Percentiles rank a stretch among this genome's conserved stretches.
Conservation (phyloP, 2,888 invertebrate genomes). For the Sarcophaga carnaria region DNA sequence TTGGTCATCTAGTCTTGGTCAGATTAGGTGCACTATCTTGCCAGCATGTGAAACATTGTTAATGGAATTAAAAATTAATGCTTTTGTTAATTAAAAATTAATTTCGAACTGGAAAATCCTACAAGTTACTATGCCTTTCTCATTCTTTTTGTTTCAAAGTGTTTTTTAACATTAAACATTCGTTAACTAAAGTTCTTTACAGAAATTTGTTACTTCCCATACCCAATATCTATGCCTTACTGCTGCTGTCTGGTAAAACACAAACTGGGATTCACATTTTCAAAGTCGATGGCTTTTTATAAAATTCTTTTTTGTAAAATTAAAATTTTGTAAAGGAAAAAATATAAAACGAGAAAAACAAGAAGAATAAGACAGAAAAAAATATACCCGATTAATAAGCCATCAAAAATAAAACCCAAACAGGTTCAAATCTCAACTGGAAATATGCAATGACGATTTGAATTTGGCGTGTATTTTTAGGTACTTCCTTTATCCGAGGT, state of each 20-base stretch:
- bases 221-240: too few species aligned
- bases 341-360: background rate
- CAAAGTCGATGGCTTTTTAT: background rate
- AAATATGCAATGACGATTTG: background rate
- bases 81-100: too few species aligned
- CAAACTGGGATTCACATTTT: background rate
- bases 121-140: too few species aligned
- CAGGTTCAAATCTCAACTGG: background rate
- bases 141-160: too few species aligned
- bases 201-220: too few species aligned
- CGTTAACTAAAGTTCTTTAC: too few species aligned
- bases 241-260: background rate
- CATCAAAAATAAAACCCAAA: background rate
- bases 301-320: background rate
- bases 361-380: background rate
- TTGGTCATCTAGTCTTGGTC: too few species aligned
- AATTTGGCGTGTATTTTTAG: background rate
- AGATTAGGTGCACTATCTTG: too few species aligned
- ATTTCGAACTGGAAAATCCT: too few species aligned
- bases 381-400: background rate
- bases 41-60: too few species aligned
- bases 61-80: too few species aligned
- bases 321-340: background rate
- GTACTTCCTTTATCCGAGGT: background rate
- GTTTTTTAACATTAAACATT: too few species aligned